Evolutionary conservation across 2,888 invertebrate species (phyloP).

Genomic region (Conistra vaccinii): DNA sequence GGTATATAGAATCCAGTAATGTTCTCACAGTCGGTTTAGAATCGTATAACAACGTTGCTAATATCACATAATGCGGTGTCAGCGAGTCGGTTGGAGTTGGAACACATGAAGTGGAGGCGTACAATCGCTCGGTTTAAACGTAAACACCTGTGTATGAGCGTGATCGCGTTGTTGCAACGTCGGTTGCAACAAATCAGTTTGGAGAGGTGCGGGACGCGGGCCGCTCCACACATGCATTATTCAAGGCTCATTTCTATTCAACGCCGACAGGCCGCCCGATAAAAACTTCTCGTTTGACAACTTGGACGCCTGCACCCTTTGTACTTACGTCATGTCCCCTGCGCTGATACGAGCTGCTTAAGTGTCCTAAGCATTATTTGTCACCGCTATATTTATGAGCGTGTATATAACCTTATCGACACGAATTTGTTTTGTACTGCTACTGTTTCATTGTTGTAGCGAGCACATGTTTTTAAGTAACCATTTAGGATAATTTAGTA

Average conservation of each 20-base stretch:
- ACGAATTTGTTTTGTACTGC: conserved; percentile 50
- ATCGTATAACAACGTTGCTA: conserved; percentile 41
- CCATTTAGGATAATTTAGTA: conserved; percentile 23
- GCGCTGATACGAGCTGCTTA: conserved; percentile 68
- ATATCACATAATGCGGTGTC: conserved; percentile 55
- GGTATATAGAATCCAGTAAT: conserved; percentile 45
- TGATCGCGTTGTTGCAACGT: conserved; percentile 70
- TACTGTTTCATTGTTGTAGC: conserved; percentile 57
- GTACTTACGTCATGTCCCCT: conserved; percentile 85
- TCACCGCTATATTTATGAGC: conserved; percentile 75
- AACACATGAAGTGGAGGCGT: conserved; percentile 51
- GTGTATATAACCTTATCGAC: conserved; percentile 64
- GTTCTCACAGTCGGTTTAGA: conserved; percentile 59
- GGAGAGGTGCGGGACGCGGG: conserved; percentile 73
- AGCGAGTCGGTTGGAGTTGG: conserved; percentile 39
- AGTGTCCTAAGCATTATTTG: conserved; percentile 76
- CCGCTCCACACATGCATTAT: conserved; percentile 86
- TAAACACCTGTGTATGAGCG: conserved; percentile 71
- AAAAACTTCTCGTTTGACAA: conserved; percentile 91
- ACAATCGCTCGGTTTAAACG: conserved; percentile 54
- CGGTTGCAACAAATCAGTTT: conserved; percentile 84
- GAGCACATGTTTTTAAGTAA: conserved; percentile 43
- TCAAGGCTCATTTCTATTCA: conserved; percentile 90
- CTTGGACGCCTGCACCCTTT: conserved; percentile 89
- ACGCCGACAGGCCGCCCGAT: conserved; percentile 88